Evolutionary conservation across 1,140 invertebrate genomes (phyloP).

Genomic region (Megalopta genalis): DNA sequence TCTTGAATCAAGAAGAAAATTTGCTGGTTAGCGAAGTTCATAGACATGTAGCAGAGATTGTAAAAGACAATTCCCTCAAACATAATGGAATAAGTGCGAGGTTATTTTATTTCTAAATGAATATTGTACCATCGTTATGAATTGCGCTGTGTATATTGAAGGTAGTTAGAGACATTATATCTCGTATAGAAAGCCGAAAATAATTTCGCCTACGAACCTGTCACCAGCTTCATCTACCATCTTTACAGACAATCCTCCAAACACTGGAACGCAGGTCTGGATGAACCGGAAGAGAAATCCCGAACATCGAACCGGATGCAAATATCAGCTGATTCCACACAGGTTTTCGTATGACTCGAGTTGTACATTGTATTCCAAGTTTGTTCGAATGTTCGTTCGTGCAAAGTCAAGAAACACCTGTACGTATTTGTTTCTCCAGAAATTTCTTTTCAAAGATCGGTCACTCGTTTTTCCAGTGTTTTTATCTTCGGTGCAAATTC

Average conservation of each 20-base stretch:
- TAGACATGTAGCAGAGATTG: conserved; percentile 14
- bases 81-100: conserved; percentile 14
- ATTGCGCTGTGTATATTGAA: background rate
- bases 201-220: conserved; percentile 73
- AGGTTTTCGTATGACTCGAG: conserved; percentile 31
- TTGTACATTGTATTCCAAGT: conserved; percentile 24
- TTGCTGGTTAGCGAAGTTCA: conserved; percentile 26
- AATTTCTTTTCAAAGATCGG: background rate
- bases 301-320: conserved; percentile 65
- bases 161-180: background rate
- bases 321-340: conserved; percentile 71
- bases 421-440: background rate
- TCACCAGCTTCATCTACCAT: conserved; percentile 79
- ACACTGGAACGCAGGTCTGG: conserved; percentile 66
- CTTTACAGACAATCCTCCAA: conserved; percentile 71
- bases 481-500: background rate
- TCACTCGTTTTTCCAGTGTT: too few species aligned
- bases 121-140: background rate
- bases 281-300: conserved; percentile 65
- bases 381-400: conserved; percentile 4
- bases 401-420: background rate
- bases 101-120: conserved; percentile 33
- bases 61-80: conserved; percentile 22
- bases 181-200: conserved; percentile 8
- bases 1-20: conserved; percentile 3